Conservation (phyloP, 1,140 invertebrate species). For the Magallana gigas region DNA sequence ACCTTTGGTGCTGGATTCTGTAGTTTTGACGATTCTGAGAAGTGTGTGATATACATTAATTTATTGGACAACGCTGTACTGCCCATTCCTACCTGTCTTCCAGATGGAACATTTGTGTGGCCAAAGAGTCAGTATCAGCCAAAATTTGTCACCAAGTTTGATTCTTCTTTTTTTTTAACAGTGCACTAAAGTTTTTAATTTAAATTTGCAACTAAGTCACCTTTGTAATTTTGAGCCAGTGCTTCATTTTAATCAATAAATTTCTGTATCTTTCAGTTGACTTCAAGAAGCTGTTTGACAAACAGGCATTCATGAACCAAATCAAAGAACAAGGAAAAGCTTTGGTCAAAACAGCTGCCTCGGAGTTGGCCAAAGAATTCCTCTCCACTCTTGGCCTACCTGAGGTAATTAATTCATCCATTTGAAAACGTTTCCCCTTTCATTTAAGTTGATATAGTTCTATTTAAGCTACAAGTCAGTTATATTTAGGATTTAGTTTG, state of each 20-base stretch:
- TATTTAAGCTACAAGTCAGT: not conserved
- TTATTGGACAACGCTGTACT: slow-evolving; percentile 59
- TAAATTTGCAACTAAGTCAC: too few relatives aligned
- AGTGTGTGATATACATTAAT: slow-evolving; percentile 53
- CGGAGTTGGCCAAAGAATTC: not conserved
- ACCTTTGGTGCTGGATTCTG: slow-evolving; percentile 59
- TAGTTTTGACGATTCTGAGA: slow-evolving; percentile 42
- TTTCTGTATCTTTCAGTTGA: not conserved
- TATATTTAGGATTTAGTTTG: not conserved
- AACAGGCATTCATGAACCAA: slow-evolving; percentile 19
- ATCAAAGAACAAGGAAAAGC: slow-evolving; percentile 52
- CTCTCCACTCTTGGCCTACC: slow-evolving; percentile 47
- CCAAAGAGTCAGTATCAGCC: slow-evolving; percentile 37
- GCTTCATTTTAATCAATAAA: too few relatives aligned
- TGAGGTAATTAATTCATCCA: slow-evolving; percentile 20
- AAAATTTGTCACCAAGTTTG: not conserved
- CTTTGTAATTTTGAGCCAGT: too few relatives aligned
- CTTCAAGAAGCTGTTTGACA: slow-evolving; percentile 30
- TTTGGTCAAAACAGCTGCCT: slow-evolving; percentile 37
- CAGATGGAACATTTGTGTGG: slow-evolving; percentile 56
- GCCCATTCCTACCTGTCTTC: slow-evolving; percentile 57
- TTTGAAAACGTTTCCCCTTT: not conserved
- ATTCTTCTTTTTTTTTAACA: not conserved
- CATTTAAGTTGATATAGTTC: not conserved
- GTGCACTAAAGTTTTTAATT: too few relatives aligned